phyloP scores from a whole-genome alignment of 2,888 invertebrate species.

The Leucophora obtusa region DNA sequence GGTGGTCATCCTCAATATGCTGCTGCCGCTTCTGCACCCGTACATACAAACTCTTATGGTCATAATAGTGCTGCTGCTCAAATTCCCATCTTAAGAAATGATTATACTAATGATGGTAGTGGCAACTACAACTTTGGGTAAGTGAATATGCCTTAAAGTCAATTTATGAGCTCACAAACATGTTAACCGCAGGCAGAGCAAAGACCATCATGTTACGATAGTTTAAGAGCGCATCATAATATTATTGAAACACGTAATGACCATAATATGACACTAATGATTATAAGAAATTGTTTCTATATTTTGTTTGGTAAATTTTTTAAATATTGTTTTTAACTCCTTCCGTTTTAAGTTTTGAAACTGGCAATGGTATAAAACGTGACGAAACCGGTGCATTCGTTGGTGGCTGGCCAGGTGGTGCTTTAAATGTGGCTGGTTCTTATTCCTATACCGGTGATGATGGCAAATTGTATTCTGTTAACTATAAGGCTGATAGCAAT shows the following conservation, averaged over 20 bases:
- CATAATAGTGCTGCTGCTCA: slow-evolving; percentile 74
- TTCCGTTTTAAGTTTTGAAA: slow-evolving; percentile 80
- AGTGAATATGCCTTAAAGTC: slow-evolving; percentile 57
- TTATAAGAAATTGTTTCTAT: too few species aligned
- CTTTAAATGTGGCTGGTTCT: slow-evolving; percentile 82
- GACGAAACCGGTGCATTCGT: slow-evolving; percentile 81
- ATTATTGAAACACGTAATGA: too few species aligned
- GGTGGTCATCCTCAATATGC: slow-evolving; percentile 31
- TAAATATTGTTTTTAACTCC: not conserved
- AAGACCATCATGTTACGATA: too few species aligned
- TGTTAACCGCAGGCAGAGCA: too few species aligned
- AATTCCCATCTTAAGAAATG: slow-evolving; percentile 82
- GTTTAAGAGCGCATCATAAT: too few species aligned
- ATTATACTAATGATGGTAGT: slow-evolving; percentile 81
- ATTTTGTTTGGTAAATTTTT: too few species aligned
- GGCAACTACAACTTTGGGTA: slow-evolving; percentile 84
- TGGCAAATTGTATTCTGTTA: slow-evolving; percentile 82
- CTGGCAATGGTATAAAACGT: slow-evolving; percentile 83
- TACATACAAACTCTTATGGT: slow-evolving; percentile 15
- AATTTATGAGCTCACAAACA: too few species aligned
- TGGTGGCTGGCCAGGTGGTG: slow-evolving; percentile 81
- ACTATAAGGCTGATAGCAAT: slow-evolving; percentile 87
- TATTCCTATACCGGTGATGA: slow-evolving; percentile 83
- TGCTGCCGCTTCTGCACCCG: slow-evolving; percentile 25
- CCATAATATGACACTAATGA: too few species aligned